Base-by-base conservation (phyloP, 2,113 vertebrate genomes). In the Phrynocephalus versicolor region DNA sequence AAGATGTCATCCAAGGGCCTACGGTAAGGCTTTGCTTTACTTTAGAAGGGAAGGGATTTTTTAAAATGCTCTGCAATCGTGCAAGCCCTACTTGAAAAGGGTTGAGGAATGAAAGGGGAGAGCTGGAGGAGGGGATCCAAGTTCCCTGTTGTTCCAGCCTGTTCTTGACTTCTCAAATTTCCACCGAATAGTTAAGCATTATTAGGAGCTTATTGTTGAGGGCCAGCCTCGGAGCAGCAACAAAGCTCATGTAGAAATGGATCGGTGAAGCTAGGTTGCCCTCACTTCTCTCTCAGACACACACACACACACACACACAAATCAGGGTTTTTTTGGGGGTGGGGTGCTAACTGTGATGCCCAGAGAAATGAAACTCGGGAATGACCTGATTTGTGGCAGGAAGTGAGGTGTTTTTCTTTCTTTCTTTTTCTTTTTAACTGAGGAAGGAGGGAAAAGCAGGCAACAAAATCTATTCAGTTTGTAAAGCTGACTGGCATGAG, bases 21-120 rank as follows among this genome's bases (percentile, higher is more conserved):
- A n/a, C 87, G 41, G 86, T 84, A 80, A 88, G 77, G 85, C 58
- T 86, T 88, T 64, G 7, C 25, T 41, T 88, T 79, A 37, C 73
- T 90, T 67, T 25, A 64, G 23, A 64, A 0, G 0, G 13, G 35
- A 35, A n/a, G 82, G 0, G 0, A 6, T 15, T 81, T 10, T 60
- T 25, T 13, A n/a, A n/a, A n/a, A n/a, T 75, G 23, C 60, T 64
- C 18, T 64, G 15, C n/a, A 51, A 25, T 51, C 41, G 0, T 16
- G 2, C 0, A n/a, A 3, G 27, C 0, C 7, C 10, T 27, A 1
- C 2, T 19, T 7, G 4, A 12, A 51, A 14, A 33, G 30, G 65
- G 13, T 13, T 10, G 64, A 8, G n/a, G 14, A 10, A 10, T 60
- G 39, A 23, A 6, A 1, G 71, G 16, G 37, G 4, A 55, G 3